Evolutionary conservation across 2,888 invertebrate species (phyloP), one percentile per base, ranked within the genome.

Genomic region (Liopterus haemorrhoidalis): DNA sequence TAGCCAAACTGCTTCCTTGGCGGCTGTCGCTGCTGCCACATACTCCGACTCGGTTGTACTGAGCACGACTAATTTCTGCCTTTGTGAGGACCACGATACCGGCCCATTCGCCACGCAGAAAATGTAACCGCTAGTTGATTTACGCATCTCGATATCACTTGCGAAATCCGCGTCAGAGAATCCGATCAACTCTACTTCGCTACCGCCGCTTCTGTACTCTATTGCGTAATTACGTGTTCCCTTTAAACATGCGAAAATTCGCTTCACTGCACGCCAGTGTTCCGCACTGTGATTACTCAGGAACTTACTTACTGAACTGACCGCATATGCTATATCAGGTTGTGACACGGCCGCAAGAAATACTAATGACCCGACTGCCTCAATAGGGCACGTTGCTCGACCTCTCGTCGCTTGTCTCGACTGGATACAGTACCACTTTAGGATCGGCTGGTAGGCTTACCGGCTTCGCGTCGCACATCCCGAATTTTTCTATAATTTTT

Each of bases 31-130:
- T 16, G 56, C 43, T 6, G 57, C 50, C 15, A 59, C 53, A 37
- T 59, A 59, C 32, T 60, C 58, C 0, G 59, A 54, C 28, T 60
- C 58, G 2, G 55, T 57, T 0, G 56, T 57, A 1, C 57, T 58
- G 9, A 58, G 20, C 1, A 54, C 54, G 9, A 59, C 58, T 32
- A 49, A 43, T 28, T 19, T 31, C 41, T 54, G 54, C 48, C 53
- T 52, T 50, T 57, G 53, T 41, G 55, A 54, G 25, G 49, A 49
- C 62, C 62, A 60, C 18, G 50, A 50, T 21, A 58, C 51, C 22
- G 51, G 35, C 27, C 52, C 55, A 32, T 53, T 49, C 46, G 52
- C 41, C 15, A 50, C 37, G 5, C 22, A 46, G 32, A 56, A 56
- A 6, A 50, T 46, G 38, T 44, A 55, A 1, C 55, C 58, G 4